Conservation (phyloP, 2,797 vertebrate genomes). For the Sternarchorhynchus goeldii region DNA sequence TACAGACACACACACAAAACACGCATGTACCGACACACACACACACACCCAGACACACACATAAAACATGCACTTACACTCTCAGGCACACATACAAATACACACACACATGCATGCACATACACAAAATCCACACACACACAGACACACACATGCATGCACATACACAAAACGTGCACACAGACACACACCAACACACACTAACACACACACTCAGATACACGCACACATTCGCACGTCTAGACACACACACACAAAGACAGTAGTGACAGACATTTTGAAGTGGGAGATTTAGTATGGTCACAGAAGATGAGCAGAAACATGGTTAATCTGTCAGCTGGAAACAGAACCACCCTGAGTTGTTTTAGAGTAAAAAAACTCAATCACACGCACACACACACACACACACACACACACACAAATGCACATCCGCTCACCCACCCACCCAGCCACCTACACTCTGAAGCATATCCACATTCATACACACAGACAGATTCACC, state of each 20-base stretch:
- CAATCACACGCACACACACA: too few relatives aligned
- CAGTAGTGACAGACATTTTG: not conserved
- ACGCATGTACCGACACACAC: too few relatives aligned
- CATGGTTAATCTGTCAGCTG: conserved; percentile 70
- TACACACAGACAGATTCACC: not conserved
- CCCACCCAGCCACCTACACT: not conserved
- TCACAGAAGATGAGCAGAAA: conserved; percentile 51
- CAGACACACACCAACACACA: too few relatives aligned
- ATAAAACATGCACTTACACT: too few relatives aligned
- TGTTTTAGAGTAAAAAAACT: conserved; percentile 64
- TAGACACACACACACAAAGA: not conserved
- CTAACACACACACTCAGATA: too few relatives aligned
- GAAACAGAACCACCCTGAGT: conserved; percentile 49
- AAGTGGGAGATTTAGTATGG: conserved; percentile 27
- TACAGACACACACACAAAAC: too few relatives aligned
- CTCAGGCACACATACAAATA: too few relatives aligned
- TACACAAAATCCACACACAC: too few relatives aligned
- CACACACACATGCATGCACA: too few relatives aligned
- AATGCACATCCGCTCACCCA: not conserved
- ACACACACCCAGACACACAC: too few relatives aligned
- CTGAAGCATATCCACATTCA: not conserved
- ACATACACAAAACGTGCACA: too few relatives aligned
- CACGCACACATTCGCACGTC: too few relatives aligned
- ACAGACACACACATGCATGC: not conserved
- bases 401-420: conserved; percentile 11